Evolutionary conservation across 2,113 vertebrate genomes (phyloP), one percentile per base, ranked within the genome.

Genomic region (Psophia crepitans): DNA sequence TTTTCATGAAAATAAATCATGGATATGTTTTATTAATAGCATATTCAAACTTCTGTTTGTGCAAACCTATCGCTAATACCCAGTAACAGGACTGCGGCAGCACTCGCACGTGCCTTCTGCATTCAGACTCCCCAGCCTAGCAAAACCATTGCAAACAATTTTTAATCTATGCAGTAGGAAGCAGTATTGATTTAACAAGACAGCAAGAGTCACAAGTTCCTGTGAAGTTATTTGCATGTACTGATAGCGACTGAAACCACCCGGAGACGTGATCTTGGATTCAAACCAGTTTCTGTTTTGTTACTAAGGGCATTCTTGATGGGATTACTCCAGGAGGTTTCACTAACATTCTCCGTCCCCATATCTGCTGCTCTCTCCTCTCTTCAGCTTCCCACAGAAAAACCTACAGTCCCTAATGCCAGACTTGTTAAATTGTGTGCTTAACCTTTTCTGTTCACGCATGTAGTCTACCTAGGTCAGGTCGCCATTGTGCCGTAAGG

Each of bases 401-500:
- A 89, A 28, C 9, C 27, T 17, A 10, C 32, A 1, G 14, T 33
- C 30, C 28, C 39, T 30, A 4, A 17, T 8, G 6, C 30, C n/a
- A 0, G 0, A 13, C 44, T 27, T 61, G 17, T 14, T 48, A 48
- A 65, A 41, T 3, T 27, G 8, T 15, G 2, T 21, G 12, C 43
- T 70, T 78, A 70, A 51, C 35, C 27, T 95, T 49, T 66, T 64
- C 33, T 74, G 46, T 24, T 84, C 23, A 10, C 1, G 3, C 21
- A 3, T 3, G 5, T 2, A 26, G 37, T 24, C 54, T 53, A 5
- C 44, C 71, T 26, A 44, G 64, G 74, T 51, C 32, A 57, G 43
- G 57, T 68, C 22, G 73, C 37, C 33, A 14, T 6, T 22, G 2
- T 22, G 43, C 63, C n/a, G n/a, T 6, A 4, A 64, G 35, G 41